Evolutionary conservation across 2,113 vertebrate species (phyloP), one percentile per base, ranked within the genome.

Genomic region (Macroglossus sobrinus): DNA sequence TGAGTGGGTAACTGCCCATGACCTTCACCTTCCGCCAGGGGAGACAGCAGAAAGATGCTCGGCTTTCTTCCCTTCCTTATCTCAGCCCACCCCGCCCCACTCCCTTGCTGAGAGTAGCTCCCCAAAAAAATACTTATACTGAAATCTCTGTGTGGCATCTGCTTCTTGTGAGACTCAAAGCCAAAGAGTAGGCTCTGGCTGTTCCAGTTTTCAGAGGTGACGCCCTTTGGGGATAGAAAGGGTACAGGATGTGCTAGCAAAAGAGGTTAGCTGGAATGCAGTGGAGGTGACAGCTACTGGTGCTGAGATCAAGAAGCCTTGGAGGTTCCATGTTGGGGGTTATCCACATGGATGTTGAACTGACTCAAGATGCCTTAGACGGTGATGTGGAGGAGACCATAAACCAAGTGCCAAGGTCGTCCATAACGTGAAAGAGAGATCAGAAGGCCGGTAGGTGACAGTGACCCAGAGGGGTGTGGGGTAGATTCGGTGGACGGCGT

Each of bases 231-330:
- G 7, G 3, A 15, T 75, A 7, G 5, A n/a, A 88, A 66, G 24
- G 3, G n/a, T n/a, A 0, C 15, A 11, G 16, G 9, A 1, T 14
- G 28, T 84, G 47, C n/a, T 24, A 18, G 50, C 18, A 26, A 74
- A 28, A 59, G 38, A 79, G 43, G n/a, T 18, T 33, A 50, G n/a
- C 47, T 30, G 1, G 45, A 66, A 40, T 13, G 26, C 18, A n/a
- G 5, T 7, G 4, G 38, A 43, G 26, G 7, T 19, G 5, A 63
- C 66, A 13, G 45, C 19, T 76, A 0, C 40, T 59, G 16, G 1
- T 45, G 93, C 35, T 86, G 47, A 91, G 47, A 43, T 63, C 38
- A 74, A 38, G 38, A 22, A 79, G 18, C 0, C 22, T 35, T 18
- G 59, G 38, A 84, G 4, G 9, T 33, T 9, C 35, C 40, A 5